phyloP scores from a whole-genome alignment of 2,113 vertebrate species.

The Cryptoleucopteryx plumbea region DNA sequence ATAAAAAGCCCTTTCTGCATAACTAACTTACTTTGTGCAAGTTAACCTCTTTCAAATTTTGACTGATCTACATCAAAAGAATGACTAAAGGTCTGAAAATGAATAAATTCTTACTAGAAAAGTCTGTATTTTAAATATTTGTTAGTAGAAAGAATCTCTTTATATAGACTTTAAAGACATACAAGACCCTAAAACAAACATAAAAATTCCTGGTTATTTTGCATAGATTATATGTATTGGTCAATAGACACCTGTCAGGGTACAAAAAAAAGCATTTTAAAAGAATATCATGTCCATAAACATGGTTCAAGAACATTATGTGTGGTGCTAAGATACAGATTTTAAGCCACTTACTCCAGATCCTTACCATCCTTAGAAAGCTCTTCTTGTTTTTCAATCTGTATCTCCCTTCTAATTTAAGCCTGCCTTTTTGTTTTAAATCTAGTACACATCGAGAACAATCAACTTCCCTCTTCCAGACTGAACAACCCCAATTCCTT shows the following conservation, averaged over 20 bases:
- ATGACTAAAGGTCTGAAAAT: neutral
- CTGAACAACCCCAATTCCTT: neutral
- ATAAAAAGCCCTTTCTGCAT: neutral
- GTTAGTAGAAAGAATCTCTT: neutral
- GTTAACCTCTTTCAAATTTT: neutral
- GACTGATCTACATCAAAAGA: neutral
- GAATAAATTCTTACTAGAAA: neutral
- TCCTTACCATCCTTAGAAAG: neutral
- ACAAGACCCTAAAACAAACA: neutral
- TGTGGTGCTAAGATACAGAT: neutral
- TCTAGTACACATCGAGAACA: neutral
- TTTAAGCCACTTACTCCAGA: neutral
- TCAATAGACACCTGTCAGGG: neutral
- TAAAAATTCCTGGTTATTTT: neutral
- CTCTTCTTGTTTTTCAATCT: neutral
- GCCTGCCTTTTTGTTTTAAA: neutral
- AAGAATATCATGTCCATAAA: neutral
- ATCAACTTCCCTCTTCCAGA: neutral
- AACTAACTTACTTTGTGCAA: neutral
- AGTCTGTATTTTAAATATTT: neutral
- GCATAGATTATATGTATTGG: neutral
- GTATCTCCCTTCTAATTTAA: neutral
- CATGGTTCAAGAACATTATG: neutral
- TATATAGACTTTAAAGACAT: neutral
- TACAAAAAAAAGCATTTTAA: neutral